Evolutionary conservation across 1,140 invertebrate species (phyloP).

Genomic region (Bombus sibiricus): DNA sequence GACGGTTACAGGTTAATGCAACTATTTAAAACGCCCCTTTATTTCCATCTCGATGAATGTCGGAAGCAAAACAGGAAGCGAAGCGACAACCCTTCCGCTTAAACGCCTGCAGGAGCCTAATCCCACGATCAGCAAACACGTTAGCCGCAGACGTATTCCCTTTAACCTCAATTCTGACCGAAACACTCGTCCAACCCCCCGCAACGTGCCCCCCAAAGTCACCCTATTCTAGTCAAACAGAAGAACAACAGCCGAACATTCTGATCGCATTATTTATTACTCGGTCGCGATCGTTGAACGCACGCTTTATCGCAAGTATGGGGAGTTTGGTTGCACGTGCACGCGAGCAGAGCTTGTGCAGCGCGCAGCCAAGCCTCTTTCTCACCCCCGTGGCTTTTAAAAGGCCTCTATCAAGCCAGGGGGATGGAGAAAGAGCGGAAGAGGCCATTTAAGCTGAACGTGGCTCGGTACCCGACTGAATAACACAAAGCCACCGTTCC

Average conservation of each 20-base stretch:
- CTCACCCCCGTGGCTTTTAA: slow-evolving; percentile 56
- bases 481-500: slow-evolving; percentile 61
- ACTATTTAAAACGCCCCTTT: not conserved
- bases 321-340: not conserved
- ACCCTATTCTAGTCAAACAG: not conserved
- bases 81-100: not conserved
- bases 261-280: not conserved
- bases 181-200: not conserved
- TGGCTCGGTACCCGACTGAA: slow-evolving; percentile 51
- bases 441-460: slow-evolving; percentile 67
- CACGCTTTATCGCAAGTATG: not conserved
- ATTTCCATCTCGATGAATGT: slow-evolving; percentile 39
- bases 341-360: slow-evolving; percentile 24
- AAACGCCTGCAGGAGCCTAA: not conserved
- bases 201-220: no score
- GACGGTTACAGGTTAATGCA: not conserved
- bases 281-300: slow-evolving; percentile 21
- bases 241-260: not conserved
- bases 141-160: not conserved
- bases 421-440: slow-evolving; percentile 56
- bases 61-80: slow-evolving; percentile 54
- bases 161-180: not conserved
- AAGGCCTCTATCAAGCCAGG: slow-evolving; percentile 28
- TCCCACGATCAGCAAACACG: not conserved
- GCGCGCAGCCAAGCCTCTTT: slow-evolving; percentile 43